Conservation (phyloP, 2,888 invertebrate species). For the Eristalinus sepulchralis region DNA sequence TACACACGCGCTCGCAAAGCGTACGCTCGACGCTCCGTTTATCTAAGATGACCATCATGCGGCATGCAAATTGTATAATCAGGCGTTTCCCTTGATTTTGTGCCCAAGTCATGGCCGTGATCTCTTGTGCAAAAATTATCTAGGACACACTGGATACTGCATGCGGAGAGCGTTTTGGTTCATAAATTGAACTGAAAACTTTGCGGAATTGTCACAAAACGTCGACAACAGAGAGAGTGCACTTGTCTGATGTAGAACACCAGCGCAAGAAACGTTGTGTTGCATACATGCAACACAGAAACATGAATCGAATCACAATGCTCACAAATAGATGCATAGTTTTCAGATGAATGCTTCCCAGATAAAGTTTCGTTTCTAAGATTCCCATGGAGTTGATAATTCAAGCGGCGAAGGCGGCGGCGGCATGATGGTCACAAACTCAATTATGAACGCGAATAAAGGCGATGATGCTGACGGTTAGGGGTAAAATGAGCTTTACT, state of each 20-base stretch:
- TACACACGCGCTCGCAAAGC: not conserved
- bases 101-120: slow-evolving; percentile 67
- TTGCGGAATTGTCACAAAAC: slow-evolving; percentile 41
- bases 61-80: slow-evolving; percentile 65
- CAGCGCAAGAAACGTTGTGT: not conserved
- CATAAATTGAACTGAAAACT: slow-evolving; percentile 39
- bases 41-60: slow-evolving; percentile 45
- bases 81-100: slow-evolving; percentile 63
- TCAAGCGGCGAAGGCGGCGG: slow-evolving; percentile 9
- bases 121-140: slow-evolving; percentile 31
- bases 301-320: slow-evolving; percentile 43
- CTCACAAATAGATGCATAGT: not conserved
- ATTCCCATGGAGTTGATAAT: slow-evolving; percentile 52
- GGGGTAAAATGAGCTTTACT: slow-evolving; percentile 55
- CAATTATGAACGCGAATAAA: slow-evolving; percentile 2
- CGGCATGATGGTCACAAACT: slow-evolving; percentile 37
- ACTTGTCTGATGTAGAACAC: slow-evolving; percentile 29
- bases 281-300: slow-evolving; percentile 21
- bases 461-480: not conserved
- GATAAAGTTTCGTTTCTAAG: slow-evolving; percentile 25
- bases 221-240: not conserved
- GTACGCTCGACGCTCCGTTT: not conserved
- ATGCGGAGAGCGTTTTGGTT: slow-evolving; percentile 30
- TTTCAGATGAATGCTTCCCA: slow-evolving; percentile 33
- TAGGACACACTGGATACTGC: slow-evolving; percentile 46